phyloP scores from a whole-genome alignment of 2,797 vertebrate species.

The Onychomys leucogaster region DNA sequence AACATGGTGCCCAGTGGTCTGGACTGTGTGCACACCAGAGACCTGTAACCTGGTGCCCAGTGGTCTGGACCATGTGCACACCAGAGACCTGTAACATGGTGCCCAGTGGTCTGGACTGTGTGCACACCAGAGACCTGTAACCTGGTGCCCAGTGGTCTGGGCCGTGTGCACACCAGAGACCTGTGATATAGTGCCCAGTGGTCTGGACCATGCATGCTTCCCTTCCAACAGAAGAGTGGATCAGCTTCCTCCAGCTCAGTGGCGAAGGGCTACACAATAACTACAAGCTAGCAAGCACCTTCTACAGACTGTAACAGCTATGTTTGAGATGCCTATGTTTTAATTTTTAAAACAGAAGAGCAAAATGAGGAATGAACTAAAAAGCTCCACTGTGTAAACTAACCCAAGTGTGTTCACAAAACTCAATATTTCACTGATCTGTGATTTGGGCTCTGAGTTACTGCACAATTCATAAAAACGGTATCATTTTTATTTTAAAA shows the following conservation, averaged over 20 bases:
- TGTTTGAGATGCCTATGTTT: neutral
- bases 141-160: too few species aligned
- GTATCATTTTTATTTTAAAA: neutral
- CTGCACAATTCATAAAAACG: neutral
- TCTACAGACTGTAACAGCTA: neutral
- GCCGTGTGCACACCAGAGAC: neutral
- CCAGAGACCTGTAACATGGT: neutral
- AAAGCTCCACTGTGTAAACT: constrained; percentile 13
- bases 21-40: neutral
- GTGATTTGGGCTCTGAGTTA: neutral
- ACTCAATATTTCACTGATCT: neutral
- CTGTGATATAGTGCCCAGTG: neutral
- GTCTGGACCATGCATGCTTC: neutral
- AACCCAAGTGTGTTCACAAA: constrained; percentile 6
- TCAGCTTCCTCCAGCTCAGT: neutral
- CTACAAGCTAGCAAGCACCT: neutral
- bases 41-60: neutral
- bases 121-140: neutral
- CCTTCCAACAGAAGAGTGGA: neutral
- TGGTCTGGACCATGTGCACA: neutral
- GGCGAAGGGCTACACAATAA: neutral
- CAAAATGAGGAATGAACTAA: constrained; percentile 19
- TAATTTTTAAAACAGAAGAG: constrained; percentile 44
- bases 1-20: neutral
- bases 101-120: neutral